phyloP scores from a whole-genome alignment of 1,140 invertebrate species.

The Zeugodacus cucurbitae region DNA sequence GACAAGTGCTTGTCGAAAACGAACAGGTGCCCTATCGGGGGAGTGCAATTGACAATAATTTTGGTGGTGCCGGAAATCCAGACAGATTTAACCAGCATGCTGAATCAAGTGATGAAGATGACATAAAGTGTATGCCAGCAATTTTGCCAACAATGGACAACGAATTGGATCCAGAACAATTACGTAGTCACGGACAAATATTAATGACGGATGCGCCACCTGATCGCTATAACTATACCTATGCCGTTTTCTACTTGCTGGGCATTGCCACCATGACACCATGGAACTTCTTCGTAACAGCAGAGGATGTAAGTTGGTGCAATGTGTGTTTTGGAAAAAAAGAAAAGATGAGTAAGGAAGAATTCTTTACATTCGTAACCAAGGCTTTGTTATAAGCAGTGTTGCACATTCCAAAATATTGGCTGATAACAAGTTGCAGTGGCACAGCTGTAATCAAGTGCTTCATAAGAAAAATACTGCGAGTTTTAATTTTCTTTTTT shows the following conservation, averaged over 20 bases:
- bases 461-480: no score
- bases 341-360: no score
- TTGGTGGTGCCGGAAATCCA: background rate
- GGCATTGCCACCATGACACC: constrained; percentile 91
- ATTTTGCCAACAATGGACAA: constrained; percentile 45
- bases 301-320: constrained; percentile 83
- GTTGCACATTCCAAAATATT: no score
- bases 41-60: background rate
- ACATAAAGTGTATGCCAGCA: constrained; percentile 52
- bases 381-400: no score
- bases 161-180: constrained; percentile 43
- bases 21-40: background rate
- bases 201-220: constrained; percentile 66
- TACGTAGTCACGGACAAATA: constrained; percentile 45
- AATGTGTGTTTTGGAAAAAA: no score
- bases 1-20: constrained; percentile 41
- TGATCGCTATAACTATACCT: constrained; percentile 76
- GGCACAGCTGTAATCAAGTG: no score
- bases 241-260: constrained; percentile 88
- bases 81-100: background rate
- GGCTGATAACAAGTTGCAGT: no score
- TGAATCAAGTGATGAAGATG: background rate
- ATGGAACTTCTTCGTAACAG: constrained; percentile 97
- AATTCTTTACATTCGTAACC: no score
- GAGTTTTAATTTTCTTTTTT: no score